Percentiles rank a stretch among this genome's conserved stretches.
These are phyloP conservation scores for Halcyon smyrnensis DNA, from an alignment of 2,797 vertebrate genomes.

Conservation along the genomic window DNA sequence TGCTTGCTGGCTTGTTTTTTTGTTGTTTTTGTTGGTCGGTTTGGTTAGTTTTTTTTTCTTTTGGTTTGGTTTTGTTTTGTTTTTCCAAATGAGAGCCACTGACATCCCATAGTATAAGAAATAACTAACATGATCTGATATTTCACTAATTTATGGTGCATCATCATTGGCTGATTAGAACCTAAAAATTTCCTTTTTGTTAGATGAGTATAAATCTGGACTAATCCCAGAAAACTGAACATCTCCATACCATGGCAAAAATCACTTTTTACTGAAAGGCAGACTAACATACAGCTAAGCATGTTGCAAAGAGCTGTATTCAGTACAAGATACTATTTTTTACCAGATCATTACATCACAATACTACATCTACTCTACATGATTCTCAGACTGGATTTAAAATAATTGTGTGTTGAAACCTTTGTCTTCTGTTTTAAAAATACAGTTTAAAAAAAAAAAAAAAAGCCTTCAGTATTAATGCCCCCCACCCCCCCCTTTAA, in stretches of 20 bases:
- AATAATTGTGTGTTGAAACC: conserved; percentile 47
- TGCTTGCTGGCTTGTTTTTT: too few species aligned
- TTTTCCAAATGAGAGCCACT: background rate
- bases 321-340: conserved; percentile 44
- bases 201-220: background rate
- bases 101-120: background rate
- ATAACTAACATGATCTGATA: background rate
- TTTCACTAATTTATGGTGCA: background rate
- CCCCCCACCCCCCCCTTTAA: background rate
- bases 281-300: background rate
- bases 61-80: background rate
- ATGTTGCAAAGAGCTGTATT: background rate
- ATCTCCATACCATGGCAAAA: background rate
- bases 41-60: too few species aligned
- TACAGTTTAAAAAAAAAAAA: background rate
- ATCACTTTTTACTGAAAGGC: background rate
- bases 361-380: background rate
- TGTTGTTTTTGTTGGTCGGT: too few species aligned
- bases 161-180: background rate
- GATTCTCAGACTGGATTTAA: conserved; percentile 56
- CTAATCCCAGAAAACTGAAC: background rate
- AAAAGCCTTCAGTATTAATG: background rate
- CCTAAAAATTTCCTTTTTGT: background rate
- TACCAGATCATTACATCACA: background rate
- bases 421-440: conserved; percentile 44